Percentiles rank a stretch among this genome's conserved stretches.
Conservation (phyloP, 2,797 vertebrate genomes). For the Scomberomorus guttatus region DNA sequence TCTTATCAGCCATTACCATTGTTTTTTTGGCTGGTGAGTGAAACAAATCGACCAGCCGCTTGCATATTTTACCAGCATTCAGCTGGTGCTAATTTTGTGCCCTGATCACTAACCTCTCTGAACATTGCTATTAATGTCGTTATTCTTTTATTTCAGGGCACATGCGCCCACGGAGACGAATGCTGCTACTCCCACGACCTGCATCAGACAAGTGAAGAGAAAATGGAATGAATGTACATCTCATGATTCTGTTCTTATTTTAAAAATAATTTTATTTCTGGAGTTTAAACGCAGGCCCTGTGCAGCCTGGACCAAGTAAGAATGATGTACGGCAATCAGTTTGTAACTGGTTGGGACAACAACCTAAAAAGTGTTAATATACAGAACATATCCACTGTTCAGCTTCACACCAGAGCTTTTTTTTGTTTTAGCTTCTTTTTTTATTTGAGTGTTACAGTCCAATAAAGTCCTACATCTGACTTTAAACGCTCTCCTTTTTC, state of each 20-base stretch:
- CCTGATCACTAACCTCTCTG: too few species aligned
- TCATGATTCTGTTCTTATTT: not conserved
- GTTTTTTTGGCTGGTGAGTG: too few species aligned
- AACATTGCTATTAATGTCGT: not conserved
- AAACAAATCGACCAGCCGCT: too few species aligned
- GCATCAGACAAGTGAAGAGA: constrained; percentile 41
- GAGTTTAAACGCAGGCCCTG: not conserved
- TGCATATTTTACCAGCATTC: too few species aligned
- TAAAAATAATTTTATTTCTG: constrained; percentile 17
- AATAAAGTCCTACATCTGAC: constrained; percentile 63
- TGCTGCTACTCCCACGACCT: constrained; percentile 89
- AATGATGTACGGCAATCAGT: not conserved
- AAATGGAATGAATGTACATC: constrained; percentile 57
- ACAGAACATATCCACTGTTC: not conserved
- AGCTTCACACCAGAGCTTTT: not conserved
- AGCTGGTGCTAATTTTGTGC: too few species aligned
- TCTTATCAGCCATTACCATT: too few species aligned
- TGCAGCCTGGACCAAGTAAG: not conserved
- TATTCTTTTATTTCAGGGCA: constrained; percentile 79
- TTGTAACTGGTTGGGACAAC: not conserved
- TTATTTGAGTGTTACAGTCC: constrained; percentile 32
- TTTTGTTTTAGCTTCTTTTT: not conserved
- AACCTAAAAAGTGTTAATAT: not conserved
- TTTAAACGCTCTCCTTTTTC: too few species aligned
- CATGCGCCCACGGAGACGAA: constrained; percentile 82